A percentile compares a stretch with the other conserved stretches of the same genome.
Conservation (phyloP, 1,140 invertebrate species). For the Drosophila eugracilis region DNA sequence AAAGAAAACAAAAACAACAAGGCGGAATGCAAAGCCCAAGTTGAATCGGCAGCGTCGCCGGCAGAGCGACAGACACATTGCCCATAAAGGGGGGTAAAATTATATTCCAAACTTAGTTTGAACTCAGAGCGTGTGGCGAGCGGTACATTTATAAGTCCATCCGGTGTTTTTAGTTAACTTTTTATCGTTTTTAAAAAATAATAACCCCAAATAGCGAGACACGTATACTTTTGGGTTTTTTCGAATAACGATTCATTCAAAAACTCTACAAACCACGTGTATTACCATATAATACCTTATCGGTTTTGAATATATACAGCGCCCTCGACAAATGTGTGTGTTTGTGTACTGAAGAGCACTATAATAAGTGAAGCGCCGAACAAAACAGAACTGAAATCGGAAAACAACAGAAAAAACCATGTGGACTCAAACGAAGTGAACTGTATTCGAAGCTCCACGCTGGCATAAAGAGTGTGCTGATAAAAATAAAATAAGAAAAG, state of each 20-base stretch:
- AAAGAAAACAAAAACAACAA: conserved; percentile 18
- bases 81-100: conserved; percentile 61
- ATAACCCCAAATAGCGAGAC: too few species aligned
- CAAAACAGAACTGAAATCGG: conserved; percentile 16
- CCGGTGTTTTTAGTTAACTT: background rate
- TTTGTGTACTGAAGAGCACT: conserved; percentile 6
- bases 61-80: conserved; percentile 12
- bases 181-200: background rate
- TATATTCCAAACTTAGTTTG: conserved; percentile 69
- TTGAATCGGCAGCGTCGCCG: conserved; percentile 31
- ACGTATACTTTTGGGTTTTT: too few species aligned
- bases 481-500: conserved; percentile 38
- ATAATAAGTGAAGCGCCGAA: conserved; percentile 11
- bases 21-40: conserved; percentile 67
- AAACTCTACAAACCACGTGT: conserved; percentile 68
- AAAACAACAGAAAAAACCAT: conserved; percentile 56
- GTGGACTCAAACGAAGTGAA: conserved; percentile 62
- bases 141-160: conserved; percentile 15
- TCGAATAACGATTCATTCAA: too few species aligned
- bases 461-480: conserved; percentile 56
- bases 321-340: conserved; percentile 1
- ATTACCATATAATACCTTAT: conserved; percentile 24
- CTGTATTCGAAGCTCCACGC: conserved; percentile 65
- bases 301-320: conserved; percentile 5
- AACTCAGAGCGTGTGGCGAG: conserved; percentile 50